These are phyloP conservation scores for Artemia sp. DNA, from an alignment of 2,888 invertebrate species.

Conservation along the genomic window DNA sequence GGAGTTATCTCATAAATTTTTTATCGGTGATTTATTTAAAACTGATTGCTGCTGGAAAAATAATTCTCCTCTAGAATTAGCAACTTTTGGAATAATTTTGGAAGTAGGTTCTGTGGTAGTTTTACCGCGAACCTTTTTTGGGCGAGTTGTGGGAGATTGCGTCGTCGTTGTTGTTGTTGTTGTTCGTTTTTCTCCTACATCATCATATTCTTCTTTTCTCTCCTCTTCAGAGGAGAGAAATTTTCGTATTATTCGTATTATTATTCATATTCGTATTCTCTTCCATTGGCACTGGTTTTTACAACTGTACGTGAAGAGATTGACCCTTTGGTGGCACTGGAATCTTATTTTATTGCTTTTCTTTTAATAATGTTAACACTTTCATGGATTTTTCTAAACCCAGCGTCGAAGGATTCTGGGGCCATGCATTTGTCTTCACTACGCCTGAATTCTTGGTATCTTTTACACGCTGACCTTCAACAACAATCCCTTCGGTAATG, in stretches of 20 bases:
- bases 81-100: not conserved
- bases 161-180: slow-evolving; percentile 27
- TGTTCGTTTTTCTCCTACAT: slow-evolving; percentile 13
- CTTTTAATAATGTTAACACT: not conserved
- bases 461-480: too few relatives aligned
- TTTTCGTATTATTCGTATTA: too few relatives aligned
- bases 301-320: slow-evolving; percentile 50
- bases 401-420: not conserved
- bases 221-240: slow-evolving; percentile 47
- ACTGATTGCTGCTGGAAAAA: not conserved
- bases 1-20: not conserved
- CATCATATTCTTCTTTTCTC: slow-evolving; percentile 21
- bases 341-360: slow-evolving; percentile 15
- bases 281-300: slow-evolving; percentile 71
- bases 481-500: too few relatives aligned
- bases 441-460: too few relatives aligned
- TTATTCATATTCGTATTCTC: slow-evolving; percentile 83
- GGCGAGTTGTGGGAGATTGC: slow-evolving; percentile 33
- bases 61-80: not conserved
- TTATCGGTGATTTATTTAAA: not conserved
- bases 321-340: slow-evolving; percentile 30
- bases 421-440: too few relatives aligned
- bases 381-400: not conserved
- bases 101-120: slow-evolving; percentile 22
- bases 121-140: slow-evolving; percentile 4